Evolutionary conservation across 1,140 invertebrate species (phyloP).

Genomic region (Halyomorpha halys): DNA sequence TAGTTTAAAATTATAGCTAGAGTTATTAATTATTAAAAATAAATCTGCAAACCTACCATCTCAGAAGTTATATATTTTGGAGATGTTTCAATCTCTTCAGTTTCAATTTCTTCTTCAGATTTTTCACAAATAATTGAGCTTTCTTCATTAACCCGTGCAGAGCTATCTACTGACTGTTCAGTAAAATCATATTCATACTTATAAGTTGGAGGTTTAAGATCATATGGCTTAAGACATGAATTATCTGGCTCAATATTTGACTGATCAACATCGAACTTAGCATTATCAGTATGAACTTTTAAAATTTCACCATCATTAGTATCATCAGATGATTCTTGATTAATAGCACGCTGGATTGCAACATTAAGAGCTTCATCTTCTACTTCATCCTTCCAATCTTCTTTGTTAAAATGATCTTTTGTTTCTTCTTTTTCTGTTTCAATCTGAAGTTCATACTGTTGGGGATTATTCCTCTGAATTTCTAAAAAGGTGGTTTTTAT

Average conservation of each 20-base stretch:
- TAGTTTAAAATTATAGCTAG: no score
- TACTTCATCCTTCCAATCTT: slow-evolving; percentile 20
- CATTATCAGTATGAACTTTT: neutral
- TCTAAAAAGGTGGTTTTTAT: slow-evolving; percentile 11
- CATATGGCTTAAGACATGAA: no score
- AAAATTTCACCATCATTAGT: slow-evolving; percentile 13
- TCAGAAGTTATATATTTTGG: neutral
- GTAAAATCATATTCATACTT: slow-evolving; percentile 24
- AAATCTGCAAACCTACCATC: no score
- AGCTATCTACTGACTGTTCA: slow-evolving; percentile 32
- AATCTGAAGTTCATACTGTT: slow-evolving; percentile 15
- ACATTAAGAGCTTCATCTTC: slow-evolving; percentile 21
- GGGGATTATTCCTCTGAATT: slow-evolving; percentile 1
- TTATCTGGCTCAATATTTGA: no score
- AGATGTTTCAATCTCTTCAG: neutral
- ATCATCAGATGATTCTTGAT: slow-evolving; percentile 23
- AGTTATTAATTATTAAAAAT: no score
- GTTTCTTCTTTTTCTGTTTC: slow-evolving; percentile 19
- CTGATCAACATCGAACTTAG: no score
- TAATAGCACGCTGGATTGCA: slow-evolving; percentile 23
- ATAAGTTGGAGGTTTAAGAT: no score
- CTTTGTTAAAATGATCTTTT: slow-evolving; percentile 14
- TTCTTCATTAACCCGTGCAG: slow-evolving; percentile 63
- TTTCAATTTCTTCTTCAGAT: slow-evolving; percentile 1
- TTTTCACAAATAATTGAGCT: slow-evolving; percentile 52